Evolutionary conservation across 2,797 vertebrate genomes (phyloP).

Genomic region (Manis pentadactyla): DNA sequence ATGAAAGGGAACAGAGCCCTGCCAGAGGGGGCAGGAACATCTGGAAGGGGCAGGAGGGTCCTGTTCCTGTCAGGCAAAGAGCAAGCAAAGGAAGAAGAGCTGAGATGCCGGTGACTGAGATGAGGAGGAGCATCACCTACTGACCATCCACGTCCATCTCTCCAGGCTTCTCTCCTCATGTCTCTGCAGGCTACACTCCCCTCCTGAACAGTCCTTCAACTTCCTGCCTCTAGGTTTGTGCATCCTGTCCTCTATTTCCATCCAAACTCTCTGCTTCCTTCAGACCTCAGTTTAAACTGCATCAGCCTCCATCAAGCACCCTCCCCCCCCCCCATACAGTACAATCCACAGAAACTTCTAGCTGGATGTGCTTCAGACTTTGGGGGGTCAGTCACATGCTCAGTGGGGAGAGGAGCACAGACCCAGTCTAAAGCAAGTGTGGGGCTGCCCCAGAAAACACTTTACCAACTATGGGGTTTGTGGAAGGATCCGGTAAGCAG

Average conservation of each 20-base stretch:
- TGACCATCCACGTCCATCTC: background rate
- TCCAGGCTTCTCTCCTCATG: background rate
- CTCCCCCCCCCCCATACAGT: background rate
- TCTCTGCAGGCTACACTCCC: background rate
- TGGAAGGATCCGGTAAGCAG: background rate
- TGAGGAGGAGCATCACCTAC: background rate
- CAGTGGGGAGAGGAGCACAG: background rate
- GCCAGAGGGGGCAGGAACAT: background rate
- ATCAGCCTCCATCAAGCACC: background rate
- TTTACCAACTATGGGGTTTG: background rate
- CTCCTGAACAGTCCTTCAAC: background rate
- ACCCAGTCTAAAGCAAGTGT: background rate
- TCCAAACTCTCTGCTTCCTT: constrained; percentile 23
- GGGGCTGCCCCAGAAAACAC: background rate
- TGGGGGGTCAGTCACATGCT: background rate
- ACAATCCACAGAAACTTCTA: background rate
- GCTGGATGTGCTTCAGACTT: background rate
- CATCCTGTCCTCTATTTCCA: background rate
- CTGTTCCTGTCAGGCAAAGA: background rate
- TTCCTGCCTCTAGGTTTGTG: background rate
- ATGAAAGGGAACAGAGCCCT: background rate
- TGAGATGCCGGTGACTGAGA: background rate
- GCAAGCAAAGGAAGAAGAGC: background rate
- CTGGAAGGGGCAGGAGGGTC: background rate
- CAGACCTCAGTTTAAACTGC: background rate